phyloP scores from a whole-genome alignment of 2,113 vertebrate genomes.

The Urocitellus parryii region DNA sequence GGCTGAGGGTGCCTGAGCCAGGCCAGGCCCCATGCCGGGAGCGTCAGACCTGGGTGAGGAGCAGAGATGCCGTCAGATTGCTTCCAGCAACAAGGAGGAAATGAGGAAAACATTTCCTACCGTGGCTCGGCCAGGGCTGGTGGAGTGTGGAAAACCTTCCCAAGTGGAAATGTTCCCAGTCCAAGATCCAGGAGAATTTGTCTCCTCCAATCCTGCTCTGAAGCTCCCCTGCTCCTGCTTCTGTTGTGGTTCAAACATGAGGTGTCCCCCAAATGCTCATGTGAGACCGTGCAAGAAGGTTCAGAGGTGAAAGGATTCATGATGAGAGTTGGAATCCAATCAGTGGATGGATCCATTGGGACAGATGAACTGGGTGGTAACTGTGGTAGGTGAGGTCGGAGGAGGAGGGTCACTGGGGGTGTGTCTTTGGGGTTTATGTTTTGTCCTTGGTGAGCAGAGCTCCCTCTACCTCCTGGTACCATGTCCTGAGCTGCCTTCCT shows the following conservation, averaged over 20 bases:
- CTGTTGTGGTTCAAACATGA: not conserved
- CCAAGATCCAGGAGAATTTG: not conserved
- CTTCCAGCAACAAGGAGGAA: not conserved
- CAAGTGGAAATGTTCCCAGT: not conserved
- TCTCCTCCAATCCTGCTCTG: not conserved
- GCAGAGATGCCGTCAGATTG: not conserved
- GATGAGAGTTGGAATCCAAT: no score
- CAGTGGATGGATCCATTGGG: no score
- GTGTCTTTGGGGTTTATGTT: no score
- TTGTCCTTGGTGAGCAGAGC: no score
- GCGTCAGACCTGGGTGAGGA: accelerated
- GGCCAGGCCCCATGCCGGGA: not conserved
- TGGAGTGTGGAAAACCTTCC: not conserved
- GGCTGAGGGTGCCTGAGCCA: not conserved
- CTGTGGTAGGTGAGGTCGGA: no score
- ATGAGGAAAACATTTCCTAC: not conserved
- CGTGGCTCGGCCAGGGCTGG: not conserved
- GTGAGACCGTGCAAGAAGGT: no score
- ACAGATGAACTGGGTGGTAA: no score
- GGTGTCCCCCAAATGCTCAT: no score
- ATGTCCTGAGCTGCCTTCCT: no score
- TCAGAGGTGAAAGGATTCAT: no score
- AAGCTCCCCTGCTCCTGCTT: accelerated
- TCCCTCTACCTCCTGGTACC: no score
- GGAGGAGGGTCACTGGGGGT: no score